Conservation (phyloP, 2,888 invertebrate genomes). For the Polymixis lichenea region DNA sequence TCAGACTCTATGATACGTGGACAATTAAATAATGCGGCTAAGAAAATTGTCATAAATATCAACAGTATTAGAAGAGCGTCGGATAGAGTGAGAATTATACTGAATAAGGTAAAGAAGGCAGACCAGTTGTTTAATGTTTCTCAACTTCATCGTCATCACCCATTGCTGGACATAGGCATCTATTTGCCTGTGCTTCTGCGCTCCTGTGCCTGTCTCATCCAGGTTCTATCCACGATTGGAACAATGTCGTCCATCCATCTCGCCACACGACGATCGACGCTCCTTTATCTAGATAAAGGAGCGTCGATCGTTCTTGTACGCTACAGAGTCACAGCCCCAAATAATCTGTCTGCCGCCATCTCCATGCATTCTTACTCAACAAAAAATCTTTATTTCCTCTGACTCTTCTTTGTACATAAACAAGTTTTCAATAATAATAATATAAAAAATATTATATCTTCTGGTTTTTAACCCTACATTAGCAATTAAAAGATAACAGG, state of each 20-base stretch:
- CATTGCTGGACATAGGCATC: background rate
- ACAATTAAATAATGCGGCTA: constrained; percentile 73
- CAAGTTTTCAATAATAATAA: background rate
- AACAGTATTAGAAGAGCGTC: constrained; percentile 78
- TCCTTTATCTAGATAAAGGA: too few relatives aligned
- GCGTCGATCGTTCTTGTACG: background rate
- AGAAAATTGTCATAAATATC: constrained; percentile 76
- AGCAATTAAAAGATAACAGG: background rate
- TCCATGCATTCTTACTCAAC: background rate
- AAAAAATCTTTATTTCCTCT: background rate
- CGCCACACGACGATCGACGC: too few relatives aligned
- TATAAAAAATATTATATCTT: background rate
- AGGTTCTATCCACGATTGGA: background rate
- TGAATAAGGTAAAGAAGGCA: constrained; percentile 76
- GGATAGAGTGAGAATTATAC: constrained; percentile 75
- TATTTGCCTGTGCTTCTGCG: background rate
- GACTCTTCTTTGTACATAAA: background rate
- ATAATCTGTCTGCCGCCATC: background rate
- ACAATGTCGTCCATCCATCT: background rate
- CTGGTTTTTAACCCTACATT: background rate
- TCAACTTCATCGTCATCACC: background rate
- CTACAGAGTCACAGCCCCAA: background rate
- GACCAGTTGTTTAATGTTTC: background rate
- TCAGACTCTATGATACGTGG: constrained; percentile 77
- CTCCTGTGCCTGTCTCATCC: too few relatives aligned